These are phyloP conservation scores for Sarcophilus harrisii DNA, from an alignment of 2,797 vertebrate species.

Conservation along the genomic window DNA sequence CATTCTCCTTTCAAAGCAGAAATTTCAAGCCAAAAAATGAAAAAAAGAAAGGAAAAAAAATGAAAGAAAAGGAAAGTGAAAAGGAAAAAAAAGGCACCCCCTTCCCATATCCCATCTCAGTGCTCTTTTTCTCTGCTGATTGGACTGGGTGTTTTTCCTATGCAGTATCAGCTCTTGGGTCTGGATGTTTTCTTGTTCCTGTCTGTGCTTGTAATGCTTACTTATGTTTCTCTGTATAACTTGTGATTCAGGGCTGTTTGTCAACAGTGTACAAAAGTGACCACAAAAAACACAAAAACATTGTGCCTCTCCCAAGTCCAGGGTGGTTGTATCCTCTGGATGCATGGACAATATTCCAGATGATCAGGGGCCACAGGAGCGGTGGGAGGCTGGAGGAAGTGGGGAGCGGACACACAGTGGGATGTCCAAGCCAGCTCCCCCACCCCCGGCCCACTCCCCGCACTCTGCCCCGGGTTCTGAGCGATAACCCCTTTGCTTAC, in stretches of 20 bases:
- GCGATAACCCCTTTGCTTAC: slow-evolving; percentile 81
- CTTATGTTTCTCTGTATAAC: slow-evolving; percentile 90
- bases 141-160: slow-evolving; percentile 95
- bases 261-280: slow-evolving; percentile 87
- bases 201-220: slow-evolving; percentile 94
- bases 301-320: slow-evolving; percentile 94
- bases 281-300: slow-evolving; percentile 47
- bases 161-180: slow-evolving; percentile 95
- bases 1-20: slow-evolving; percentile 78
- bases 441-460: slow-evolving; percentile 56
- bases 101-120: slow-evolving; percentile 81
- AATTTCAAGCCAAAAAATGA: slow-evolving; percentile 84
- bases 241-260: slow-evolving; percentile 91
- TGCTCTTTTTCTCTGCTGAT: slow-evolving; percentile 88
- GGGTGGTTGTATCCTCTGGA: slow-evolving; percentile 90
- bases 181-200: slow-evolving; percentile 90
- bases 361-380: slow-evolving; percentile 67
- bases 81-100: slow-evolving; percentile 66
- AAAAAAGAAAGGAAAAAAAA: slow-evolving; percentile 51
- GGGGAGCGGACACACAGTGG: slow-evolving; percentile 34
- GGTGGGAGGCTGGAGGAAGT: slow-evolving; percentile 3
- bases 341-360: slow-evolving; percentile 82
- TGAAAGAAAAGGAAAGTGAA: slow-evolving; percentile 76
- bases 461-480: slow-evolving; percentile 67
- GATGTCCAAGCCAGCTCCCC: slow-evolving; percentile 50